Conservation (phyloP, 1,140 invertebrate genomes). For the Conus betulinus region DNA sequence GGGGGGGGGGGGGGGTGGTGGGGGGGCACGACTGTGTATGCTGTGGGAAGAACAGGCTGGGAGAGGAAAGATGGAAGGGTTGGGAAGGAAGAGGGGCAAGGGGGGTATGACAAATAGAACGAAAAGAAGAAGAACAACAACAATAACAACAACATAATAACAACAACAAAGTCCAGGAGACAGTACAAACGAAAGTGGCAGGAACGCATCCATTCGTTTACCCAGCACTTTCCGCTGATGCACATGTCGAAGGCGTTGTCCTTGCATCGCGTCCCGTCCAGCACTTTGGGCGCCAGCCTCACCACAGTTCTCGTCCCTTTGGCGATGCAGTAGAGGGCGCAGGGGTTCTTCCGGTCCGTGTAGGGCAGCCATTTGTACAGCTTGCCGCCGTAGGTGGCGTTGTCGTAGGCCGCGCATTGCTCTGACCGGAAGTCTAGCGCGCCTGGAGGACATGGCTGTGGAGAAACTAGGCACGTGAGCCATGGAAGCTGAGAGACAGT, state of each 20-base stretch:
- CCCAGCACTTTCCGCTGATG: conserved; percentile 88
- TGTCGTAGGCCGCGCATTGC: conserved; percentile 86
- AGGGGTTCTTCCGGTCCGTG: conserved; percentile 89
- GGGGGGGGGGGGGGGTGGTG: no score
- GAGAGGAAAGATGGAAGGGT: no score
- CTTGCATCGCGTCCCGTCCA: conserved; percentile 92
- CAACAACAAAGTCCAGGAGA: no score
- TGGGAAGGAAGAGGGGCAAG: no score
- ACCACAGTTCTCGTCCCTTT: conserved; percentile 82
- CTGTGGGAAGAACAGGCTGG: no score
- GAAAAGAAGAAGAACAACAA: no score
- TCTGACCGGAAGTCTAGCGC: conserved; percentile 84
- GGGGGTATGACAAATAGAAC: no score
- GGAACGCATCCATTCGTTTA: conserved; percentile 42
- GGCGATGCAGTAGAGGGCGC: conserved; percentile 88
- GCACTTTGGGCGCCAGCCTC: conserved; percentile 87
- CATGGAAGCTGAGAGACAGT: background rate
- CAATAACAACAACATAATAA: no score
- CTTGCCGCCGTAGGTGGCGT: conserved; percentile 79
- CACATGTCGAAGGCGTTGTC: conserved; percentile 89
- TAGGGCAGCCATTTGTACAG: conserved; percentile 90
- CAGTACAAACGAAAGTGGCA: no score
- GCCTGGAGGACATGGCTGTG: conserved; percentile 82
- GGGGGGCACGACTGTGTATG: no score
- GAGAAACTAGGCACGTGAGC: conserved; percentile 10